Base-by-base conservation (phyloP, 2,888 invertebrate species). In the Ormyrus rosae region DNA sequence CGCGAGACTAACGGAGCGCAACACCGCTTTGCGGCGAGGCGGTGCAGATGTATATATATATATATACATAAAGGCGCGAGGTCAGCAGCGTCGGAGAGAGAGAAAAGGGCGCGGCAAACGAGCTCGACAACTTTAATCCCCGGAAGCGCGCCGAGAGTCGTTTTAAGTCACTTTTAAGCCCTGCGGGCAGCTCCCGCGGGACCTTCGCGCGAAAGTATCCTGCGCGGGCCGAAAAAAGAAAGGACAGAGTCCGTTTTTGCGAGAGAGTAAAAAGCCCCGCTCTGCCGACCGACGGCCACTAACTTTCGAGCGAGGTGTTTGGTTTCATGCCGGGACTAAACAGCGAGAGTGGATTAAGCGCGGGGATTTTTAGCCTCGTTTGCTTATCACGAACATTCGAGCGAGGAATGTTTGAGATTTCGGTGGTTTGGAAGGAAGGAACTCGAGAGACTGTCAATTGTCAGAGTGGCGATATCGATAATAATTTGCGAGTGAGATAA, bases 131-230 rank as follows among this genome's bases (percentile, higher is more conserved):
- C 78, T 78, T 80, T 75, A 73, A 72, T 81, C 60, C 82, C 19
- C 80, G 83, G 82, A 83, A 84, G 81, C 58, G 46, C 19, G 46
- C 34, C 80, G 61, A 19, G 60, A 53, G 75, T 81, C 70, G 78
- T 81, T 83, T 72, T 68, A 56, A 83, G 74, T 83, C 70, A 80
- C 81, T 80, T 81, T 79, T 56, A 71, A 77, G 51, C 81, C 77
- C 56, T 19, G 19, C 19, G 19, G 19, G 19, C 19, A 1, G 63
- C 13, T 69, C 70, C 51, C 45, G 83, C 71, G 83, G 81, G 19
- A 19, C 78, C 75, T 83, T 81, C 67, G 67, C 61, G 60, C 34
- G 10, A 53, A 46, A 11, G 64, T 48, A 4, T 10, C 64, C 48
- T 11, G 11, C 46, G 64, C 60, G 48, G 19, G 19, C 19, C 48